phyloP scores from a whole-genome alignment of 2,888 invertebrate genomes.

The Andrena chrysosceles region DNA sequence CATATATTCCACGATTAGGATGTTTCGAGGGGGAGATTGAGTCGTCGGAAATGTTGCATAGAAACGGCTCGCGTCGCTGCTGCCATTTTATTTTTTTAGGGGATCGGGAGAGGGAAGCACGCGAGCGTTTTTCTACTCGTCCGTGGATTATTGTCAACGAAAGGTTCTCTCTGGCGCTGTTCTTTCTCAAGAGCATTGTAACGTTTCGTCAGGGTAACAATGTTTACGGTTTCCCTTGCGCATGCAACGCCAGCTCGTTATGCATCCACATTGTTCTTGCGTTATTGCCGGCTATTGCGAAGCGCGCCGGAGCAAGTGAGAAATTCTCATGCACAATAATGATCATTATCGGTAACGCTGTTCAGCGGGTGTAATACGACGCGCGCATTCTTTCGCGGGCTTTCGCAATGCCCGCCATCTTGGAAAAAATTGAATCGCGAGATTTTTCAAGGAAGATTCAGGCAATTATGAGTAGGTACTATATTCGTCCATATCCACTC shows the following conservation, averaged over 20 bases:
- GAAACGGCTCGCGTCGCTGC: background rate
- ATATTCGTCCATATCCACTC: too few relatives aligned
- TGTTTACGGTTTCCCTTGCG: constrained; percentile 66
- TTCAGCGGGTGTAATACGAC: constrained; percentile 58
- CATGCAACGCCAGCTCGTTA: constrained; percentile 63
- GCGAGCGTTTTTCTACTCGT: background rate
- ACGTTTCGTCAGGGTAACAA: constrained; percentile 57
- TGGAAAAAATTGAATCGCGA: constrained; percentile 10
- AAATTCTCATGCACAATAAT: constrained; percentile 72
- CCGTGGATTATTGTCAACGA: constrained; percentile 1
- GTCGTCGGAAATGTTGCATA: background rate
- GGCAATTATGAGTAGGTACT: too few relatives aligned
- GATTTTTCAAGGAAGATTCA: background rate
- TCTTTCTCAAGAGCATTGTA: constrained; percentile 39
- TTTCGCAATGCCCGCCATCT: constrained; percentile 35
- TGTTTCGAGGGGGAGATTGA: background rate
- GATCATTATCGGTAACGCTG: constrained; percentile 64
- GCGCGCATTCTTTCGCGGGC: constrained; percentile 40
- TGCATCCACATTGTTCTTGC: constrained; percentile 66
- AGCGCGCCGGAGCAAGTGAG: constrained; percentile 65
- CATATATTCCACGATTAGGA: background rate
- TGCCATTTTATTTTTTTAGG: constrained; percentile 15
- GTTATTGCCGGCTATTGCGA: constrained; percentile 66
- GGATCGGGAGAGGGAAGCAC: background rate
- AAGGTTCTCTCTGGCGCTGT: background rate